Evolutionary conservation across 2,797 vertebrate species (phyloP).

Genomic region (Cirrhinus molitorella): DNA sequence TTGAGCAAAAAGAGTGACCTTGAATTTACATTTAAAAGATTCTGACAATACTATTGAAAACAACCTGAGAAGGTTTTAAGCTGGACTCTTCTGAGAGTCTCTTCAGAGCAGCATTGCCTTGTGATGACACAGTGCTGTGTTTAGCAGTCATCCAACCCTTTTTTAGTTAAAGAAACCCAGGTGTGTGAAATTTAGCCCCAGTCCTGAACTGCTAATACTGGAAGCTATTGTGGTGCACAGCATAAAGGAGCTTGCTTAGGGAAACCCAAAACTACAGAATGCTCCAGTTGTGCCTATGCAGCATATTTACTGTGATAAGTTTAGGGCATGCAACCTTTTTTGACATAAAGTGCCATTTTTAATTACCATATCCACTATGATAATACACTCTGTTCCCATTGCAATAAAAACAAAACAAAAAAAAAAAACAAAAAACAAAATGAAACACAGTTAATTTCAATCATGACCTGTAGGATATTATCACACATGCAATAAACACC

Average conservation of each 20-base stretch:
- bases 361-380: background rate
- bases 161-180: slow-evolving; percentile 19
- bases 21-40: slow-evolving; percentile 36
- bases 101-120: background rate
- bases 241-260: slow-evolving; percentile 28
- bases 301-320: slow-evolving; percentile 28
- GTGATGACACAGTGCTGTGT: slow-evolving; percentile 33
- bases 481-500: too few species aligned
- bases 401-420: too few species aligned
- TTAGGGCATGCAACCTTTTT: background rate
- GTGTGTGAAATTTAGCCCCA: slow-evolving; percentile 41
- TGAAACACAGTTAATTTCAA: too few species aligned
- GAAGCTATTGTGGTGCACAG: background rate
- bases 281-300: slow-evolving; percentile 6
- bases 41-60: background rate
- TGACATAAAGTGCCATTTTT: background rate
- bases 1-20: slow-evolving; percentile 27
- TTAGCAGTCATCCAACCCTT: slow-evolving; percentile 33
- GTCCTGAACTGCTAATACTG: background rate
- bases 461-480: too few species aligned
- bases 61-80: background rate
- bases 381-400: too few species aligned
- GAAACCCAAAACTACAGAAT: slow-evolving; percentile 39
- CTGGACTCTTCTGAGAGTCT: slow-evolving; percentile 11
- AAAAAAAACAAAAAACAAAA: too few species aligned